Conservation (phyloP, 2,888 invertebrate genomes). For the Gymnoscelis rufifasciata region DNA sequence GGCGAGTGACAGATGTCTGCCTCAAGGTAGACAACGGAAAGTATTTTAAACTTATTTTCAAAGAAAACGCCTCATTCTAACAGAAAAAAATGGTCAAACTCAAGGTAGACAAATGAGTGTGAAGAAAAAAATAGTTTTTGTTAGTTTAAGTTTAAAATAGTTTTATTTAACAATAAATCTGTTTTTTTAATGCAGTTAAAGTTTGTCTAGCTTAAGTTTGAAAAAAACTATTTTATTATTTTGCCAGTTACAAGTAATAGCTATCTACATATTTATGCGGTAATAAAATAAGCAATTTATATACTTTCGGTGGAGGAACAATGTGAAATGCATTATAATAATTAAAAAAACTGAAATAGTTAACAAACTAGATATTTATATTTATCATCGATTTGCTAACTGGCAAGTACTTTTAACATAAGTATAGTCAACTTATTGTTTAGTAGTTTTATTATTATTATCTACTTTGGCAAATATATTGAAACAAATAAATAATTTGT, state of each 20-base stretch:
- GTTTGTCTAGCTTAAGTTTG: no score
- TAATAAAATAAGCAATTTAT: constrained; percentile 14
- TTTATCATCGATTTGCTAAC: not conserved
- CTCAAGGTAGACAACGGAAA: no score
- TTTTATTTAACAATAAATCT: no score
- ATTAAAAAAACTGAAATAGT: not conserved
- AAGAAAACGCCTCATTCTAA: no score
- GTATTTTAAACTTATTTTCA: no score
- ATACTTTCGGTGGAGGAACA: constrained; percentile 39
- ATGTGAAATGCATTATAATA: constrained; percentile 14
- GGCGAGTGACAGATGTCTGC: no score
- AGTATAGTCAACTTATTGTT: not conserved
- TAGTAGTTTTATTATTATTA: constrained; percentile 13
- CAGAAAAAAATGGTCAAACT: no score
- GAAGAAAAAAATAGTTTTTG: no score
- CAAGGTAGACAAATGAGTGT: no score
- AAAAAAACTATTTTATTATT: constrained; percentile 34
- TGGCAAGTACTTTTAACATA: constrained; percentile 3
- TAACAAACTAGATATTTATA: not conserved
- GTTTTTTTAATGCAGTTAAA: no score
- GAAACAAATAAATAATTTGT: constrained; percentile 45
- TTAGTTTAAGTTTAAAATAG: no score
- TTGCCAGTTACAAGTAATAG: not conserved
- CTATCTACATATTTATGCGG: not conserved
- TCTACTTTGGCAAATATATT: constrained; percentile 62